Percentiles rank a stretch among this genome's conserved stretches.
phyloP scores from a whole-genome alignment of 2,888 invertebrate species.

The Plebejus argus region DNA sequence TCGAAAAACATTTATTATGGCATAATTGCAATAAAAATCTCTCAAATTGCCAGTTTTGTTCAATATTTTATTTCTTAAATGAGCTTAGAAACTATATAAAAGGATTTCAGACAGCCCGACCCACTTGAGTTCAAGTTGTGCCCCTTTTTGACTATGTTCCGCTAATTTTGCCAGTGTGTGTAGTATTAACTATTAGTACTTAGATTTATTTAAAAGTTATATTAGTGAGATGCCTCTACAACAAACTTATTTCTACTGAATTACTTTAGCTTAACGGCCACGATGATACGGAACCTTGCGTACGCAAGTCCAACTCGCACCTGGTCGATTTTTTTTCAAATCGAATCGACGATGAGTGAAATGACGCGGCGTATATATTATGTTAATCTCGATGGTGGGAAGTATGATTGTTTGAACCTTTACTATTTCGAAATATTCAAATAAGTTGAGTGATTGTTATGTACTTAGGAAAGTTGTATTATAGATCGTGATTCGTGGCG shows the following conservation, averaged over 20 bases:
- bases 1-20: no score
- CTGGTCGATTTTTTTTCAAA: conserved; percentile 51
- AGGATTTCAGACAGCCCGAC: no score
- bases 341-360: conserved; percentile 54
- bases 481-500: conserved; percentile 11
- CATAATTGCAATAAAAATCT: no score
- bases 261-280: background rate
- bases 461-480: conserved; percentile 19
- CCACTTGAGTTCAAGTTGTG: no score
- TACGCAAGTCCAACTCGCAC: background rate
- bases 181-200: no score
- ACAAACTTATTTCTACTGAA: background rate
- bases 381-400: conserved; percentile 46
- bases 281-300: background rate
- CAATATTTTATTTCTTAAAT: no score
- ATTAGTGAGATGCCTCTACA: no score
- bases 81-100: no score
- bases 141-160: no score
- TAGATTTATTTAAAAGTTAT: no score
- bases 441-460: conserved; percentile 22
- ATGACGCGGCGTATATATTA: conserved; percentile 60
- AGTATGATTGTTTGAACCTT: conserved; percentile 41
- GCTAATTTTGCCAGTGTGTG: no score
- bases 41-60: no score
- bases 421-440: conserved; percentile 31